phyloP scores from a whole-genome alignment of 2,113 vertebrate genomes.

The Oncorhynchus mykiss region DNA sequence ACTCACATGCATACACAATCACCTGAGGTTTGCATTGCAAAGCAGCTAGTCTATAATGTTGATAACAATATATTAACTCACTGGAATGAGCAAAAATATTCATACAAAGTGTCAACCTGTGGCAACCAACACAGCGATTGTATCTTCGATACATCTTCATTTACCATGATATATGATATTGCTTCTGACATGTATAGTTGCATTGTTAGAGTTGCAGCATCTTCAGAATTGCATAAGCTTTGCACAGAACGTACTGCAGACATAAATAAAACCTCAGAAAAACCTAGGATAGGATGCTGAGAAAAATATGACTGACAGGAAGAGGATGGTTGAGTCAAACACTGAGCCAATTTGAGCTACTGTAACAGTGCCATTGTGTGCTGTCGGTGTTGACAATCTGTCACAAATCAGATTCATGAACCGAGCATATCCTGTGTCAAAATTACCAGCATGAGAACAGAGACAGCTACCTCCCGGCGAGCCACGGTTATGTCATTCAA shows the following conservation, averaged over 20 bases:
- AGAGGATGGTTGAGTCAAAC: not conserved
- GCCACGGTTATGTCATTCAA: not conserved
- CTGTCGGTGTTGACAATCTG: constrained; percentile 6
- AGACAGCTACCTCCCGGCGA: not conserved
- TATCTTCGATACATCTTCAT: not conserved
- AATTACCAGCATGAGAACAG: not conserved
- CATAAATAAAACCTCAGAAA: not conserved
- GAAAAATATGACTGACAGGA: constrained; percentile 19
- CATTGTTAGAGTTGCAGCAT: constrained; percentile 49
- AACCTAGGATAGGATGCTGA: constrained; percentile 2
- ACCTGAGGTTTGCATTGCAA: constrained; percentile 56
- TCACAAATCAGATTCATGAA: constrained; percentile 23
- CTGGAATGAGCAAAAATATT: not conserved
- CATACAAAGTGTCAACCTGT: not conserved
- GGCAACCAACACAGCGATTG: not conserved
- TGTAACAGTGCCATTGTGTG: not conserved
- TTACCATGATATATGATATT: not conserved
- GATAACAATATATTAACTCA: not conserved
- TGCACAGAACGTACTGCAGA: constrained; percentile 30
- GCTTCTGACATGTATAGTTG: not conserved
- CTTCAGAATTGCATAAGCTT: constrained; percentile 61
- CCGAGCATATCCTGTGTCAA: constrained; percentile 12
- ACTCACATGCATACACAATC: constrained; percentile 17
- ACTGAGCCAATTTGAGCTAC: not conserved
- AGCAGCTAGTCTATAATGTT: not conserved